Base-by-base conservation (phyloP, 2,888 invertebrate genomes). In the Macrosoma leucophasiata region DNA sequence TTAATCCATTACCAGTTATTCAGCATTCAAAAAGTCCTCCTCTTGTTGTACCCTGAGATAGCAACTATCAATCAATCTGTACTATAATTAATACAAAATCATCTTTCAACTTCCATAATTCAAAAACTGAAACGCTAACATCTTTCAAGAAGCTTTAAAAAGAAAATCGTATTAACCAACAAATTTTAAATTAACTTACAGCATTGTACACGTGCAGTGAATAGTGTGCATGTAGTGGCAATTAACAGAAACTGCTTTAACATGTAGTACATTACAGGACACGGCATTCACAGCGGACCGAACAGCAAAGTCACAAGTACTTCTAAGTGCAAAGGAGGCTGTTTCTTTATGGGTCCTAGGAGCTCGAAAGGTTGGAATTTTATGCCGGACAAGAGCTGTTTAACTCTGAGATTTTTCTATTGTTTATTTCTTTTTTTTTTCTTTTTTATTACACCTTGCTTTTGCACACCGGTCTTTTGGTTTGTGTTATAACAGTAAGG, bases 321-420 rank as follows among this genome's bases (percentile, higher is more conserved):
- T 94, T 87, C 90, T 94, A 87, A 94, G 93, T 87, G 93, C 93
- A 87, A 92, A 93, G 90, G 94, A 94, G 90, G 94, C 94, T 88
- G 92, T 94, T 88, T 93, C 94, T 85, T 91, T 94, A 84, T 94
- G 94, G 94, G 92, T 93, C 86, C 92, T 94, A 88, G 93, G 93
- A 89, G 93, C 93, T 87, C 90, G 94, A 88, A 94, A 94, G 94
- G 94, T 94, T 90, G 87, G 89, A 79, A 53, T 56, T 66, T 72
- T 62, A 56, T 62, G 56, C 52, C 54, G 62, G 65, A 63, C 51
- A 54, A 46, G 43, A 37, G 25, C 31, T 15, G 33, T 30, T 27
- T 33, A 32, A 14, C 6, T 29, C 20, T 20, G 14, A 19, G 29
- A 26, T 13, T 29, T 6, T 22, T 30, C 13, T 27, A 18, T 11